These are phyloP conservation scores for Xenopus borealis DNA, from an alignment of 2,113 vertebrate genomes.

Conservation along the genomic window DNA sequence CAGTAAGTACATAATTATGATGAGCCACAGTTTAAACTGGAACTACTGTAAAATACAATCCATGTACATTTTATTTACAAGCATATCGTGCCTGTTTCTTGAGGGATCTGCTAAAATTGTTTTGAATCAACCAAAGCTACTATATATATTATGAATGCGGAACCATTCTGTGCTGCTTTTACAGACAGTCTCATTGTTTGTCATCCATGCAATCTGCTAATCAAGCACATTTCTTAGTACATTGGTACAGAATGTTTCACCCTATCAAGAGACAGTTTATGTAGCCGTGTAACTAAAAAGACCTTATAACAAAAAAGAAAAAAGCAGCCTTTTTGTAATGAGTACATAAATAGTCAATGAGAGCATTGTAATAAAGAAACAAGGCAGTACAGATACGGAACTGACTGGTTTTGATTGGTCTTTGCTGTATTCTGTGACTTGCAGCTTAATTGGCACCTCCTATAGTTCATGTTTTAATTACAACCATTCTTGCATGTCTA, in stretches of 20 bases:
- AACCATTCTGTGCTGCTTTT: too few species aligned
- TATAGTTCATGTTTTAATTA: constrained; percentile 58
- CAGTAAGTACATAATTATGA: too few species aligned
- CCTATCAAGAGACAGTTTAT: constrained; percentile 18
- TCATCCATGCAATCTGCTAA: not conserved
- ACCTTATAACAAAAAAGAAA: constrained; percentile 62
- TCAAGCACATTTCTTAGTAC: not conserved
- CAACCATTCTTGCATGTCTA: constrained; percentile 59
- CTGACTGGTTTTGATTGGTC: constrained; percentile 55
- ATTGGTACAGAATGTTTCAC: not conserved
- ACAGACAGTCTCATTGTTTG: too few species aligned
- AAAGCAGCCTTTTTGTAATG: constrained; percentile 78
- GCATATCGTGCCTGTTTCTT: too few species aligned
- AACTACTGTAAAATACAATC: too few species aligned
- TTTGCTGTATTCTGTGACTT: constrained; percentile 69
- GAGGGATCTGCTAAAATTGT: too few species aligned
- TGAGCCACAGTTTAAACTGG: too few species aligned
- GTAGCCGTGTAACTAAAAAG: constrained; percentile 52
- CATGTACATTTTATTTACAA: too few species aligned
- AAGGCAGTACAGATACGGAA: constrained; percentile 58
- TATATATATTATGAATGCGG: too few species aligned
- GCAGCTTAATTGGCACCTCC: constrained; percentile 69
- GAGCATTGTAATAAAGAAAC: constrained; percentile 68
- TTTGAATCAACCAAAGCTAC: too few species aligned
- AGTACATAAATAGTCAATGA: constrained; percentile 87